Conservation (phyloP, 2,888 invertebrate species). For the Crocallis elinguaria region DNA sequence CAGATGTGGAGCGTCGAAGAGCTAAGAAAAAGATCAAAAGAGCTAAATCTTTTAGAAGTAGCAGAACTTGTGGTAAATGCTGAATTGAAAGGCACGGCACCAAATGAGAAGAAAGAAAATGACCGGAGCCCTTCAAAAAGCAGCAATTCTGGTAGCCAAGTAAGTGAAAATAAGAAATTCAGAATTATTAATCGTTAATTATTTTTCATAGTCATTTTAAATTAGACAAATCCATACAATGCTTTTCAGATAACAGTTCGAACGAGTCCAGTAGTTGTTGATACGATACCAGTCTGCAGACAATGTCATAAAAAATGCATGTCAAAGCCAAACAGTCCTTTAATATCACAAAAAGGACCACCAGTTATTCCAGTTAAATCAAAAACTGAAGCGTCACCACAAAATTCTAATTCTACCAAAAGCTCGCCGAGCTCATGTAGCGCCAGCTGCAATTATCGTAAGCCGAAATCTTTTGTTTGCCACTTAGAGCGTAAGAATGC, state of each 20-base stretch:
- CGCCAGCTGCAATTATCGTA: slow-evolving; percentile 71
- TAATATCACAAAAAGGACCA: slow-evolving; percentile 76
- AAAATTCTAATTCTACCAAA: slow-evolving; percentile 70
- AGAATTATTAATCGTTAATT: background rate
- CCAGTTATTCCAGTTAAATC: slow-evolving; percentile 59
- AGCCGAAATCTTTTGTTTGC: slow-evolving; percentile 64
- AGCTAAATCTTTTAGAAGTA: slow-evolving; percentile 86
- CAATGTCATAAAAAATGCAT: slow-evolving; percentile 92
- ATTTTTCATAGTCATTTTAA: background rate
- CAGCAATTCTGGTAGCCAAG: slow-evolving; percentile 92
- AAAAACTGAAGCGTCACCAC: slow-evolving; percentile 70
- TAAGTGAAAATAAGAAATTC: slow-evolving; percentile 59
- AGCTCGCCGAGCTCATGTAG: slow-evolving; percentile 73
- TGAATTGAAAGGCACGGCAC: slow-evolving; percentile 62
- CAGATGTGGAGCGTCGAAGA: slow-evolving; percentile 90
- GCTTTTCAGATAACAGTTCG: slow-evolving; percentile 89
- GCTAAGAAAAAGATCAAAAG: slow-evolving; percentile 88
- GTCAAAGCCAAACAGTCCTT: slow-evolving; percentile 82
- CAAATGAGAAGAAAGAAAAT: slow-evolving; percentile 80
- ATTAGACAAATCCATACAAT: slow-evolving; percentile 13
- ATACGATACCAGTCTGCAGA: slow-evolving; percentile 89
- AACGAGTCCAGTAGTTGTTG: slow-evolving; percentile 89
- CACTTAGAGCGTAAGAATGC: slow-evolving; percentile 80
- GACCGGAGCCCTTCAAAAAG: slow-evolving; percentile 90
- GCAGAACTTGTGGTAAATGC: slow-evolving; percentile 66